A percentile compares a stretch with the other conserved stretches of the same genome.
Conservation (phyloP, 2,888 invertebrate genomes). For the Eledone cirrhosa region DNA sequence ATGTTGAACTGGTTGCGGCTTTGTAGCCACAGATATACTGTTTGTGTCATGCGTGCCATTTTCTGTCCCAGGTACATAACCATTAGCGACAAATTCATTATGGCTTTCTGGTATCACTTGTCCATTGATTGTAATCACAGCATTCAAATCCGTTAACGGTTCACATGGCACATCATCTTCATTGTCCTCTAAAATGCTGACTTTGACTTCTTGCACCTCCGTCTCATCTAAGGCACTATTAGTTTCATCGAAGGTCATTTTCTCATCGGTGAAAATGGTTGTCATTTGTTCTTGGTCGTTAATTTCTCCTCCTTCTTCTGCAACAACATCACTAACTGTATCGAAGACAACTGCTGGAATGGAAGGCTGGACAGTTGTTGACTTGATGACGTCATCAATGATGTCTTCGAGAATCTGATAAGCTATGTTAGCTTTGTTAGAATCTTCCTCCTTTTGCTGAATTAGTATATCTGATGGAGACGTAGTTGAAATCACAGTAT, state of each 20-base stretch:
- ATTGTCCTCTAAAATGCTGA: constrained; percentile 44
- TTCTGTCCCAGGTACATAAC: constrained; percentile 45
- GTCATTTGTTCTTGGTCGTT: constrained; percentile 31
- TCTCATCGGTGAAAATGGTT: constrained; percentile 25
- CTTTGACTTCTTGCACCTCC: constrained; percentile 53
- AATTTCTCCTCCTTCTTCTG: constrained; percentile 33
- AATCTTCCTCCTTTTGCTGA: constrained; percentile 30
- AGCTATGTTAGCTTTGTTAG: constrained; percentile 34
- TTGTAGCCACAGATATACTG: not conserved
- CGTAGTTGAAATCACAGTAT: not conserved
- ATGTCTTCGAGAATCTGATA: constrained; percentile 58
- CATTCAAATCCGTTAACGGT: constrained; percentile 25
- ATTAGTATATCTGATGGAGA: not conserved
- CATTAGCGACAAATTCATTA: constrained; percentile 47
- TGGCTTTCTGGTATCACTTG: constrained; percentile 47
- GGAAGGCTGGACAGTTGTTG: constrained; percentile 60
- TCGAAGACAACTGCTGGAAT: constrained; percentile 63
- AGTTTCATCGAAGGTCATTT: not conserved
- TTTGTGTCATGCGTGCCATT: constrained; percentile 36
- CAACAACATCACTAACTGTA: constrained; percentile 58
- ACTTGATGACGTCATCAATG: constrained; percentile 64
- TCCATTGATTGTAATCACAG: constrained; percentile 50
- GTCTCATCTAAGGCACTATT: constrained; percentile 34
- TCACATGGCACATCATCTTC: constrained; percentile 36
- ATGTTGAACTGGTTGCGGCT: constrained; percentile 39